These are phyloP conservation scores for Syngnathoides biaculeatus DNA, from an alignment of 2,113 vertebrate genomes.

Conservation along the genomic window DNA sequence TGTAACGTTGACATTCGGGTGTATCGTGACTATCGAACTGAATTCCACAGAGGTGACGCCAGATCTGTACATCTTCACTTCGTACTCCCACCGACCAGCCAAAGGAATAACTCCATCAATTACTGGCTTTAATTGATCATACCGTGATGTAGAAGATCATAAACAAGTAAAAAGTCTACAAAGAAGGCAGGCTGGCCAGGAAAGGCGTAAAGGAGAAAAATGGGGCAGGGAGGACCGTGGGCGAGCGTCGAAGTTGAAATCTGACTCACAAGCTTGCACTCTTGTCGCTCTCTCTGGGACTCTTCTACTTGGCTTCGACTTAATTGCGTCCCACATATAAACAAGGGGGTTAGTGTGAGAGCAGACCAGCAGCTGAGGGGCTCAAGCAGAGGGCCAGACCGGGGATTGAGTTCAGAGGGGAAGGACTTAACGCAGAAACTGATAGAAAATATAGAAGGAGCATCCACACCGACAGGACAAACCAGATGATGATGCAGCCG, in stretches of 20 bases:
- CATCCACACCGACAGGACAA: conserved; percentile 45
- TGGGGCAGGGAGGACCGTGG: conserved; percentile 37
- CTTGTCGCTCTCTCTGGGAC: conserved; percentile 85
- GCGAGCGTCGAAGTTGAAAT: conserved; percentile 69
- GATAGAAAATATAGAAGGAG: conserved; percentile 66
- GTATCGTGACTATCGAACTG: conserved; percentile 23
- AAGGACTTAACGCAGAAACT: conserved; percentile 76
- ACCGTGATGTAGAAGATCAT: conserved; percentile 15
- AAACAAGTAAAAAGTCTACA: conserved; percentile 5
- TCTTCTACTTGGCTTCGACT: conserved; percentile 81
- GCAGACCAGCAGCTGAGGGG: conserved; percentile 83
- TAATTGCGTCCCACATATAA: conserved; percentile 86
- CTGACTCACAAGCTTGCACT: conserved; percentile 82
- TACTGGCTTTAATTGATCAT: conserved; percentile 22
- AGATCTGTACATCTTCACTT: conserved; percentile 37
- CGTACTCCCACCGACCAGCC: background rate
- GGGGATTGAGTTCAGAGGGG: conserved; percentile 77
- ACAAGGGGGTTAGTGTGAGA: conserved; percentile 90
- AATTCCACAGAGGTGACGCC: conserved; percentile 51
- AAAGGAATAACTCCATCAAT: conserved; percentile 25
- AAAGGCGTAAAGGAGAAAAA: conserved; percentile 67
- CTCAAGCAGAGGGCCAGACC: conserved; percentile 75
- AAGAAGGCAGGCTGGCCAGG: background rate
- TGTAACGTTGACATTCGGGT: conserved; percentile 8
- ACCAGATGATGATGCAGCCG: conserved; percentile 30